These are phyloP conservation scores for Augiades crinisus DNA, from an alignment of 2,888 invertebrate species.

Conservation along the genomic window DNA sequence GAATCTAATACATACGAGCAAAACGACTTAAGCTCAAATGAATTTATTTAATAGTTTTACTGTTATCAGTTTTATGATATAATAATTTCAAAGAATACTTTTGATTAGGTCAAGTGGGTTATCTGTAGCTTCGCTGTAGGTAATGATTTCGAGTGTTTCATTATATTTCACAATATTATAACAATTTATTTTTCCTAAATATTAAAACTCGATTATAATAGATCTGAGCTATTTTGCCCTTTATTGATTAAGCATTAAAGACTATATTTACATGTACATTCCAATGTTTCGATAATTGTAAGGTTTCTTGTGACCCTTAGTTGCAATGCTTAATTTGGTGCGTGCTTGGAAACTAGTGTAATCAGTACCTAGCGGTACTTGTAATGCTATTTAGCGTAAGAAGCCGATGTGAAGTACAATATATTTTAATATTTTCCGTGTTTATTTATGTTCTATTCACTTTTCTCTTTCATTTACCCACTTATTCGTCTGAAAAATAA, in stretches of 20 bases:
- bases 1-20: too few relatives aligned
- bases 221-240: slow-evolving; percentile 30
- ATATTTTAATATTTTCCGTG: not conserved
- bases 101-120: not conserved
- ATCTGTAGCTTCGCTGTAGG: not conserved
- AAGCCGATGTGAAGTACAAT: slow-evolving; percentile 9
- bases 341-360: slow-evolving; percentile 5
- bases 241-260: slow-evolving; percentile 21
- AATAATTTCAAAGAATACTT: not conserved
- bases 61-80: not conserved
- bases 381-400: not conserved
- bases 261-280: slow-evolving; percentile 30
- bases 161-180: not conserved
- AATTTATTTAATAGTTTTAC: too few relatives aligned
- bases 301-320: slow-evolving; percentile 5
- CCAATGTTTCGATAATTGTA: slow-evolving; percentile 25
- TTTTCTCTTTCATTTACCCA: too few relatives aligned
- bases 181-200: too few relatives aligned
- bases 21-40: too few relatives aligned
- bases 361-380: slow-evolving; percentile 7
- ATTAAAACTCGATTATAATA: slow-evolving; percentile 30
- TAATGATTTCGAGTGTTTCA: not conserved
- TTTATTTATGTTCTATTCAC: not conserved
- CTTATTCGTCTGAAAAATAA: too few relatives aligned
- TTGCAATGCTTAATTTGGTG: slow-evolving; percentile 24